Conservation (phyloP, 2,113 vertebrate genomes). For the Macroglossus sobrinus region DNA sequence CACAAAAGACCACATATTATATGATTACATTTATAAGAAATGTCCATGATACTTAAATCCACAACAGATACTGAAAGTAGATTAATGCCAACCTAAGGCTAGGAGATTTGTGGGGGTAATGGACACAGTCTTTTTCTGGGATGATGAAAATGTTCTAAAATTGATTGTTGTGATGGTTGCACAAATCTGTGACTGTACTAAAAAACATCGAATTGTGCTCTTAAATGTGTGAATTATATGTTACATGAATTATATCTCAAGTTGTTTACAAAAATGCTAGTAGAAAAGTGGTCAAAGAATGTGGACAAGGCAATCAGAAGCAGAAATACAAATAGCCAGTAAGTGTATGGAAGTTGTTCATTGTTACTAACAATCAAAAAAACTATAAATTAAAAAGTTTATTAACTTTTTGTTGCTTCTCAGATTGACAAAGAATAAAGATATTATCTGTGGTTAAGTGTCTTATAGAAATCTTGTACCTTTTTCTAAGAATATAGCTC, state of each 20-base stretch:
- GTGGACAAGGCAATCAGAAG: background rate
- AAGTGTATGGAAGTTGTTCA: background rate
- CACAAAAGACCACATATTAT: background rate
- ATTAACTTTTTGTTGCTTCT: background rate
- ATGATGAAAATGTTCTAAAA: background rate
- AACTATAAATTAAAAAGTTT: background rate
- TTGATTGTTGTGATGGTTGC: background rate
- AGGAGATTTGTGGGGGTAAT: background rate
- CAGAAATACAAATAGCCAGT: background rate
- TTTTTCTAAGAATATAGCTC: background rate
- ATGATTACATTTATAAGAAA: background rate
- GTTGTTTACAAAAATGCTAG: background rate
- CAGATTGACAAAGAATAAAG: constrained; percentile 17
- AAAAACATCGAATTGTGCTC: background rate
- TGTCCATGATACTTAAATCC: background rate
- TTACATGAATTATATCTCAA: background rate
- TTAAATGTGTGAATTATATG: background rate
- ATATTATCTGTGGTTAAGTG: background rate
- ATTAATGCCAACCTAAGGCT: background rate
- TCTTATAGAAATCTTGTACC: background rate
- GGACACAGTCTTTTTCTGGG: background rate
- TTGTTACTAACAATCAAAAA: constrained; percentile 6
- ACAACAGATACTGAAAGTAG: background rate
- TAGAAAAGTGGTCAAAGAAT: background rate
- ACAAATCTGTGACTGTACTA: background rate